These are phyloP conservation scores for Calameuta filiformis DNA, from an alignment of 2,888 invertebrate genomes.

Conservation along the genomic window DNA sequence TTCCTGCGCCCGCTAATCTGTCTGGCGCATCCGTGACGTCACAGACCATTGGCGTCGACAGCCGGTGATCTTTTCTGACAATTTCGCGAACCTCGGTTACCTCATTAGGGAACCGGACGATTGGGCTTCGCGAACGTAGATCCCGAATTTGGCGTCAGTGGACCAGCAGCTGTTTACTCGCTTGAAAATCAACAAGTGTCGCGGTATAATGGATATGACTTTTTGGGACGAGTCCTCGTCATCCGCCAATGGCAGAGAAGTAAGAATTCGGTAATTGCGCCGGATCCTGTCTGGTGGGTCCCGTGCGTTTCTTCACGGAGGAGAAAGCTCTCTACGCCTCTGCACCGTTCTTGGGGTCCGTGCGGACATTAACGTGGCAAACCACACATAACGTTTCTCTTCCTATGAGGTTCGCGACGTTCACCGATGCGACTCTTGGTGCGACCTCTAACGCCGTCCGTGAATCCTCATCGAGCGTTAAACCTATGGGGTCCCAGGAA, in stretches of 20 bases:
- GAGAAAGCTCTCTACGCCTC: slow-evolving; percentile 53
- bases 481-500: not conserved
- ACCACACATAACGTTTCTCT: slow-evolving; percentile 46
- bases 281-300: not conserved
- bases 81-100: not conserved
- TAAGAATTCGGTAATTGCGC: slow-evolving; percentile 3
- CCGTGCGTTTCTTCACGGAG: slow-evolving; percentile 12
- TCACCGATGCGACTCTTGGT: not conserved
- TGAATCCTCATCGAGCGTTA: not conserved
- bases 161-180: not conserved
- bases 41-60: slow-evolving; percentile 50
- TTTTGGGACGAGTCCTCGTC: not conserved
- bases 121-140: not conserved
- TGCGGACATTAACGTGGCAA: slow-evolving; percentile 42
- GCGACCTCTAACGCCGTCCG: not conserved
- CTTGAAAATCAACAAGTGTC: not conserved
- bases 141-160: not conserved
- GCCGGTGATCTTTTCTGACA: not conserved
- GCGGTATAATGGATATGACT: not conserved
- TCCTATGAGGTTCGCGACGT: slow-evolving; percentile 43
- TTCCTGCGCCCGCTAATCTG: slow-evolving; percentile 57
- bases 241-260: slow-evolving; percentile 3
- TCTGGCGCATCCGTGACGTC: slow-evolving; percentile 62
- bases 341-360: slow-evolving; percentile 30
- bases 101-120: not conserved